Conservation (phyloP, 2,888 invertebrate genomes). For the Eupithecia abbreviata region DNA sequence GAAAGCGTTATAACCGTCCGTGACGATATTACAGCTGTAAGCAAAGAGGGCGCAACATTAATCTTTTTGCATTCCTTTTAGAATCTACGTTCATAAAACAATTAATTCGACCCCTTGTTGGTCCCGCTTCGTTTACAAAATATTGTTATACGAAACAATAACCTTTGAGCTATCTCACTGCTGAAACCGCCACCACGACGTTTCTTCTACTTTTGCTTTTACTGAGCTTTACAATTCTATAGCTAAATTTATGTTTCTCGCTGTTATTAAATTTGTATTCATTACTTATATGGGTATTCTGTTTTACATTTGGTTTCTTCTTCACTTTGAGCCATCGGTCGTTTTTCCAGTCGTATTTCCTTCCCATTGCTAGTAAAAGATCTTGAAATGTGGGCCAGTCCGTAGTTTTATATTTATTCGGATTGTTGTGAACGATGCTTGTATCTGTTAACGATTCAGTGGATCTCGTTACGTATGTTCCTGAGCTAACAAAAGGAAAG, state of each 20-base stretch:
- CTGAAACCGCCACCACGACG: conserved; percentile 76
- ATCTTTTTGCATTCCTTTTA: conserved; percentile 45
- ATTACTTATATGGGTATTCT: conserved; percentile 33
- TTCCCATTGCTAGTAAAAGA: conserved; percentile 70
- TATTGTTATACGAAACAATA: conserved; percentile 50
- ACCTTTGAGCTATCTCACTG: conserved; percentile 70
- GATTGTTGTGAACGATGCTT: conserved; percentile 30
- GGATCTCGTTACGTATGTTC: conserved; percentile 30
- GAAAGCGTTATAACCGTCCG: conserved; percentile 32
- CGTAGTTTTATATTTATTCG: conserved; percentile 33
- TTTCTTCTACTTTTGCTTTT: conserved; percentile 75
- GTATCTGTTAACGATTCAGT: conserved; percentile 33
- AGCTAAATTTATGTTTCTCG: conserved; percentile 74
- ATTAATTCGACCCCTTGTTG: conserved; percentile 61
- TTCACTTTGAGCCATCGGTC: conserved; percentile 79
- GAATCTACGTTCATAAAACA: conserved; percentile 47
- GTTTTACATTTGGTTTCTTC: conserved; percentile 57
- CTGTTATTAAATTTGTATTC: conserved; percentile 53
- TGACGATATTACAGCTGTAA: conserved; percentile 34
- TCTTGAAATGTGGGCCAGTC: conserved; percentile 78
- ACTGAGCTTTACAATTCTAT: conserved; percentile 74
- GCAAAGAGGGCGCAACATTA: conserved; percentile 44
- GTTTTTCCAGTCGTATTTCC: conserved; percentile 78
- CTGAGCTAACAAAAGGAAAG: conserved; percentile 34
- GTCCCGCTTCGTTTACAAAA: conserved; percentile 71